Conservation (phyloP, 2,113 vertebrate species). For the Thunnus thynnus region DNA sequence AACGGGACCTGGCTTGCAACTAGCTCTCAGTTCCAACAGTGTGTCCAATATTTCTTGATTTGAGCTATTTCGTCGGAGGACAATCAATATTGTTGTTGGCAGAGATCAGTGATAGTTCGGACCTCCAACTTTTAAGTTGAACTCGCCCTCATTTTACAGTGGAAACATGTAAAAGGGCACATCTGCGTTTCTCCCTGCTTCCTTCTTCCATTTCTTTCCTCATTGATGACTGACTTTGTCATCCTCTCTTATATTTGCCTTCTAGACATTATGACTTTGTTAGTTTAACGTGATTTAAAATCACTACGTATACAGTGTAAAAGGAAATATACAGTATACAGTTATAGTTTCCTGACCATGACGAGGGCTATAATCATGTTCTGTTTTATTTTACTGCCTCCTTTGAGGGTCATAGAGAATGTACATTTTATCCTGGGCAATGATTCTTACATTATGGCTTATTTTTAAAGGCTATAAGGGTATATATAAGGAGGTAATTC, state of each 20-base stretch:
- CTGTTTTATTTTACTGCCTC: slow-evolving; percentile 43
- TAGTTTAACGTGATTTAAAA: slow-evolving; percentile 13
- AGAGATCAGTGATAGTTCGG: slow-evolving; percentile 59
- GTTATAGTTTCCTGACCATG: slow-evolving; percentile 1
- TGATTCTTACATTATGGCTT: slow-evolving; percentile 33
- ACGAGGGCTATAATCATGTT: slow-evolving; percentile 18
- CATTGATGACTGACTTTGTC: background rate
- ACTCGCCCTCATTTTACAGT: slow-evolving; percentile 19
- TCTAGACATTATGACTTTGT: background rate
- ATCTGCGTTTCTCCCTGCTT: slow-evolving; percentile 32
- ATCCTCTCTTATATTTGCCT: background rate
- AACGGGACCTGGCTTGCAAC: slow-evolving; percentile 65
- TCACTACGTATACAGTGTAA: background rate
- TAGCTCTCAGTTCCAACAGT: slow-evolving; percentile 66
- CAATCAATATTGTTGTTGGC: slow-evolving; percentile 85
- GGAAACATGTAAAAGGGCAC: slow-evolving; percentile 65
- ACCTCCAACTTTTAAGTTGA: slow-evolving; percentile 62
- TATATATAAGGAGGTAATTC: slow-evolving; percentile 19
- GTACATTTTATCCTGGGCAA: slow-evolving; percentile 18
- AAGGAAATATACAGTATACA: slow-evolving; percentile 2
- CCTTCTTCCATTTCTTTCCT: slow-evolving; percentile 9
- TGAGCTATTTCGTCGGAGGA: slow-evolving; percentile 74
- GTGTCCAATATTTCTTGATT: slow-evolving; percentile 78
- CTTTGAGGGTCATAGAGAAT: slow-evolving; percentile 14
- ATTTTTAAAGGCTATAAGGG: slow-evolving; percentile 25